phyloP scores from a whole-genome alignment of 2,113 vertebrate species.

The Dipodomys merriami region DNA sequence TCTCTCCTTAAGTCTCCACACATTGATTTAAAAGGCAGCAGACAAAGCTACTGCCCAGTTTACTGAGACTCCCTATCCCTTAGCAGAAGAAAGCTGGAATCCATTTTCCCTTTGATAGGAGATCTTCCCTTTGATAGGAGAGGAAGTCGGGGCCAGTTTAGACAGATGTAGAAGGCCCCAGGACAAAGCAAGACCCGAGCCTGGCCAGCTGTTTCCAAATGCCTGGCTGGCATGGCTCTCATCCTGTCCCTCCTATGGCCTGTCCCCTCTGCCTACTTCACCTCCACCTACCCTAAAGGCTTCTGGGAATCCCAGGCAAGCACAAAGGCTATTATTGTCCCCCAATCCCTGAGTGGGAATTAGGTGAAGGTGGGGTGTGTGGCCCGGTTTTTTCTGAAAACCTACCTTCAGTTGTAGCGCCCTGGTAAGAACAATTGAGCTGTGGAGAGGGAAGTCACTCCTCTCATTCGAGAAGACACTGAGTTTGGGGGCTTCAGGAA shows the following conservation, averaged over 20 bases:
- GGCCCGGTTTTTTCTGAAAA: background rate
- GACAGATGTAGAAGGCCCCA: no score
- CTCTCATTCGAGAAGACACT: background rate
- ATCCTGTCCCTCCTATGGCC: background rate
- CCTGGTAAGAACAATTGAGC: background rate
- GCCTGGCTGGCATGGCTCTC: no score
- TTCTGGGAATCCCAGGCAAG: background rate
- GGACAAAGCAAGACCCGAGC: rapidly evolving
- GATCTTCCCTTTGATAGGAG: background rate
- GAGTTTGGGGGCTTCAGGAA: rapidly evolving
- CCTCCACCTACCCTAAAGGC: background rate
- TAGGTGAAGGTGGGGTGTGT: rapidly evolving
- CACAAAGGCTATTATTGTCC: rapidly evolving
- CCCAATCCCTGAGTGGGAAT: background rate
- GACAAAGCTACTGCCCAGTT: background rate
- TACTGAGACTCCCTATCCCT: background rate
- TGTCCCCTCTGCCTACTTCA: rapidly evolving
- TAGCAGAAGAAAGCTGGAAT: background rate
- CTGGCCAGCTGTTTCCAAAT: background rate
- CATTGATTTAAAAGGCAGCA: background rate
- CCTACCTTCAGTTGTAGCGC: background rate
- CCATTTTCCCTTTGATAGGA: background rate
- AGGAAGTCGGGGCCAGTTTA: background rate
- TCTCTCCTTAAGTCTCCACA: background rate
- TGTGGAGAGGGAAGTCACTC: rapidly evolving